Evolutionary conservation across 2,888 invertebrate species (phyloP), one percentile per base, ranked within the genome.

Genomic region (Drosophila anomelani): DNA sequence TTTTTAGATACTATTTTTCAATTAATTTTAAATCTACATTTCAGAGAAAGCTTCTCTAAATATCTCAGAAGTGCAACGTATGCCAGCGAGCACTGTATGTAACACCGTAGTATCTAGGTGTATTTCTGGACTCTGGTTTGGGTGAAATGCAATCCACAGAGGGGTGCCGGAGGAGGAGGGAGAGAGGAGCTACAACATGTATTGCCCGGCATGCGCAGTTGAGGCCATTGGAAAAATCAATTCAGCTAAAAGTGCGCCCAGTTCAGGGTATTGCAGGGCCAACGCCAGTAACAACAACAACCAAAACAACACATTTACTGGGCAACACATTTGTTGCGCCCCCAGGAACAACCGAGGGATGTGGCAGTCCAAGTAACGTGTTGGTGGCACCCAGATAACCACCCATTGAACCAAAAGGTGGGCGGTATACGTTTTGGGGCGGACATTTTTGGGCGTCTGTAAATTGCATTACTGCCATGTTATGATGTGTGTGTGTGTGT

Each of bases 161-260:
- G 44, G 36, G 66, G 23, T n/a, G 5, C 32, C 9, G n/a, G 36
- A n/a, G 12, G 55, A 17, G 15, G 23, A 32, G 49, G 15, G 38
- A 39, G 47, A 34, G 41, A 29, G 70, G 29, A 46, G 23, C 38
- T 23, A 15, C 64, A 7, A 23, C 51, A 36, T 23, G 23, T 53
- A 55, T 70, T 86, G 87, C 80, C 87, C 88, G 85, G 79, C 87
- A 85, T 88, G 89, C 89, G 87, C 85, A 82, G 79, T 79, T 20
- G 80, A 81, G 85, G 66, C 76, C 75, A 72, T 64, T 72, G 57
- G 62, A 84, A 90, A 90, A 90, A 91, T 90, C 90, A 90, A 90
- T 90, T 90, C 89, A 90, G 90, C 91, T 91, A 90, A 89, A 88
- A 81, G 67, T 87, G 76, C 87, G 79, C 85, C 81, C 89, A 87